Base-by-base conservation (phyloP, 2,888 invertebrate genomes). In the Scaptomyza parva region DNA sequence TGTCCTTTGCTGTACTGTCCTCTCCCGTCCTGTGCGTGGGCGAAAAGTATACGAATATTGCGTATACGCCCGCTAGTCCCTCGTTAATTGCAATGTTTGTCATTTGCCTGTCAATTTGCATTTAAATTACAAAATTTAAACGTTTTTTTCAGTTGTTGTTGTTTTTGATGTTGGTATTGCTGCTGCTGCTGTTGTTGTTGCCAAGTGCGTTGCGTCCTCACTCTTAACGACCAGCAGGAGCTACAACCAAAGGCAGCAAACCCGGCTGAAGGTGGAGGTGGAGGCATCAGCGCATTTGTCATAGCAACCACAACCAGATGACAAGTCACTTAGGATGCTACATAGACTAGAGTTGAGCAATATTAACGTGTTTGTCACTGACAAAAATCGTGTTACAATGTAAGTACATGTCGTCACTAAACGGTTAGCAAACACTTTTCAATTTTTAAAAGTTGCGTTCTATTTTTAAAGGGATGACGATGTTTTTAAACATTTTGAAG, bases 41-140 rank as follows among this genome's bases (percentile, higher is more conserved):
- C 51, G 33, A 50, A n/a, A 40, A 17, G 28, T 22, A n/a, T 11
- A 47, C 52, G 14, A 48, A 55, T 61, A 67, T 80, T 83, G 67
- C 70, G 73, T 74, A 79, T 76, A 81, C 79, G 76, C 83, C 87
- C 71, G 73, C 79, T 74, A 69, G 77, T 86, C 83, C 77, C 83
- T 69, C 70, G 78, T 84, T 89, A 88, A 89, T 89, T 88, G 86
- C 82, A 84, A 76, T 84, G 80, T 71, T 86, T 84, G 80, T 86
- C 82, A 82, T 88, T 82, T 76, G 79, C 70, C 73, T 78, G 75
- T 80, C 88, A 86, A 88, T 88, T 88, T 88, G 88, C 88, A 88
- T 88, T 86, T 88, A 89, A 89, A 88, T 88, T 88, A 86, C 82
- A 84, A 89, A 88, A 83, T 88, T 86, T 84, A 78, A 84, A 74